These are phyloP conservation scores for Apodemus sylvaticus DNA, from an alignment of 2,113 vertebrate genomes.

Conservation along the genomic window DNA sequence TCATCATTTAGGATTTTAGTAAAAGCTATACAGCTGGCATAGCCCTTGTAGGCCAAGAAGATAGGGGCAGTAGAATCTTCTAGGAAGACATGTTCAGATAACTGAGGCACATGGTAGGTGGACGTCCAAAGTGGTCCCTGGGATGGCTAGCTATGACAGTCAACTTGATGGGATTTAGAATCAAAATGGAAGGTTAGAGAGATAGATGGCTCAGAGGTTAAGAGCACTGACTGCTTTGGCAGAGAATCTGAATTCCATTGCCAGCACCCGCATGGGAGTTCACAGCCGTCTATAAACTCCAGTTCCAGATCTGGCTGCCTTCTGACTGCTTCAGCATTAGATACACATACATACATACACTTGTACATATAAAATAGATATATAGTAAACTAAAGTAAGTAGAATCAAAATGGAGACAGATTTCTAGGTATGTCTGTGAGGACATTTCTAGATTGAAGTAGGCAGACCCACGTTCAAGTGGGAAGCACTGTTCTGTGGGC, in stretches of 20 bases:
- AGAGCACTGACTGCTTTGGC: not conserved
- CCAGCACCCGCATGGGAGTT: not conserved
- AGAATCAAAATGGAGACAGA: not conserved
- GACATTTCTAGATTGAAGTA: not conserved
- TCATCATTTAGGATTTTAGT: conserved; percentile 10
- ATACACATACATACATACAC: not conserved
- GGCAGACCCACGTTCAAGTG: not conserved
- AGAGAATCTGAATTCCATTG: not conserved
- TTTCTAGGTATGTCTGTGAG: not conserved
- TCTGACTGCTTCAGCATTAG: not conserved
- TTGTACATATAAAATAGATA: not conserved
- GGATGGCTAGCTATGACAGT: not conserved
- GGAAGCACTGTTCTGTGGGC: not conserved
- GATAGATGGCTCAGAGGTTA: not conserved
- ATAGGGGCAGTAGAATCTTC: not conserved
- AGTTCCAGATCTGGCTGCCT: not conserved
- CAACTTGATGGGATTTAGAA: not conserved
- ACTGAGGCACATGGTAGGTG: not conserved
- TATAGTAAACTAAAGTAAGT: not conserved
- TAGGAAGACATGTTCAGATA: not conserved
- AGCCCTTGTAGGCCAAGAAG: not conserved
- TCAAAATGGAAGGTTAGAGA: not conserved
- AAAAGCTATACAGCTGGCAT: not conserved
- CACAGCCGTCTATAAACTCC: not conserved
- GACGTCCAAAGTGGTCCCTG: not conserved